Conservation (phyloP, 2,797 vertebrate species). For the Tokudaia tokunoshimensis region DNA sequence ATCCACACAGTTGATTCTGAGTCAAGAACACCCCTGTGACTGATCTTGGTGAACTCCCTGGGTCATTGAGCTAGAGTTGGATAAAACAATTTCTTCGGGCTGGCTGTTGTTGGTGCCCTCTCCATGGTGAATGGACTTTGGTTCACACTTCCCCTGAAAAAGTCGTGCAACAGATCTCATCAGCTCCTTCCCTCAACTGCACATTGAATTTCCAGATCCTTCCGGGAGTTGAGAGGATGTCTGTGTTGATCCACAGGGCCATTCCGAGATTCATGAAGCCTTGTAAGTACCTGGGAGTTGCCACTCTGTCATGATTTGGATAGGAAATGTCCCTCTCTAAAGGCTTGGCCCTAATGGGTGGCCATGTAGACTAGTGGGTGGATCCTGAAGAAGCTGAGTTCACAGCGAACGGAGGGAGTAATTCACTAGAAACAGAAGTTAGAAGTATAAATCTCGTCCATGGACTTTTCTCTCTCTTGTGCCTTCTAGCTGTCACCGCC, state of each 20-base stretch:
- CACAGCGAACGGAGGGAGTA: neutral
- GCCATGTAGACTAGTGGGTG: neutral
- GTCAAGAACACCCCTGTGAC: no score
- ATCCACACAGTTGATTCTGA: neutral
- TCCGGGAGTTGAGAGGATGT: neutral
- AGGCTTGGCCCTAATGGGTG: neutral
- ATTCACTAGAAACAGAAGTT: no score
- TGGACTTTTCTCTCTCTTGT: neutral
- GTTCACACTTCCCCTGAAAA: neutral
- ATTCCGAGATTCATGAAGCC: neutral
- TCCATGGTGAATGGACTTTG: neutral
- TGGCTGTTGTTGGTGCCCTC: neutral
- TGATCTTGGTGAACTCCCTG: neutral
- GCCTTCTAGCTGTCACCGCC: neutral
- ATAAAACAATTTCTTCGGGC: neutral
- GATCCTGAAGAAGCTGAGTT: neutral
- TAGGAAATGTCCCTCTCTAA: neutral
- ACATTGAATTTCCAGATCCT: neutral
- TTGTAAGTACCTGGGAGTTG: neutral
- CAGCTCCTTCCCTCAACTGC: neutral
- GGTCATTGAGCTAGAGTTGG: neutral
- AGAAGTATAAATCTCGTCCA: no score
- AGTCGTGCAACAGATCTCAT: neutral
- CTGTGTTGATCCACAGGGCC: neutral
- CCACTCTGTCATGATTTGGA: neutral